Base-by-base conservation (phyloP, 2,888 invertebrate genomes). In the Crocallis elinguaria region DNA sequence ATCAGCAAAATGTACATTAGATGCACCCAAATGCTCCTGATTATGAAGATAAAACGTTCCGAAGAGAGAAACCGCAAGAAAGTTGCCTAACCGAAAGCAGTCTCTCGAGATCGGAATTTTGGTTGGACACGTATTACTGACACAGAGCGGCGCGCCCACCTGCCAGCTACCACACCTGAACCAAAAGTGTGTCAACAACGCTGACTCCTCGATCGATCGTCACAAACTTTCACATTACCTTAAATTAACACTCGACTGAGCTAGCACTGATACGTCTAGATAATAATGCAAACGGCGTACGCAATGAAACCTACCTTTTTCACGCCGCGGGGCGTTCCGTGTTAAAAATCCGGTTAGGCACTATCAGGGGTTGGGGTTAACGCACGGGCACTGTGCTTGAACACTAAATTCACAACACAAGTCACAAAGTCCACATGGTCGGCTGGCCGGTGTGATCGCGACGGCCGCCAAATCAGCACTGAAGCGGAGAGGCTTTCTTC, bases 221-320 rank as follows among this genome's bases (percentile, higher is more conserved):
- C 82, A 79, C 77, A 84, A n/a, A 90, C 90, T 91, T 91, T 91
- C 91, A 91, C 91, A 88, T 90, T 81, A 87, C 84, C 86, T 88
- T 87, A 86, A 86, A 86, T 84, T 84, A 86, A 80, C 85, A 83
- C 80, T 79, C 73, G 74, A 71, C 74, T 70, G 71, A 72, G 68
- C 67, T 67, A 57, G 59, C 62, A 71, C 66, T 71, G 71, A 73
- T 72, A 76, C 32, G 42, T 53, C 53, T 72, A 77, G 76, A 73
- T 73, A 73, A 73, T 67, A 66, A 63, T 39, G 51, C 39, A 38
- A 44, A 14, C 35, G 35, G 35, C 25, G 35, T 44, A 44, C 44
- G 33, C 32, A 30, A 19, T 12, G 25, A 42, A 32, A 83, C 84
- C 74, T 77, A 89, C 89, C 89, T 89, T 84, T 77, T 80, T 68